Percentiles rank a stretch among this genome's conserved stretches.
These are phyloP conservation scores for Tortrix viridana DNA, from an alignment of 2,888 invertebrate species.

Conservation along the genomic window DNA sequence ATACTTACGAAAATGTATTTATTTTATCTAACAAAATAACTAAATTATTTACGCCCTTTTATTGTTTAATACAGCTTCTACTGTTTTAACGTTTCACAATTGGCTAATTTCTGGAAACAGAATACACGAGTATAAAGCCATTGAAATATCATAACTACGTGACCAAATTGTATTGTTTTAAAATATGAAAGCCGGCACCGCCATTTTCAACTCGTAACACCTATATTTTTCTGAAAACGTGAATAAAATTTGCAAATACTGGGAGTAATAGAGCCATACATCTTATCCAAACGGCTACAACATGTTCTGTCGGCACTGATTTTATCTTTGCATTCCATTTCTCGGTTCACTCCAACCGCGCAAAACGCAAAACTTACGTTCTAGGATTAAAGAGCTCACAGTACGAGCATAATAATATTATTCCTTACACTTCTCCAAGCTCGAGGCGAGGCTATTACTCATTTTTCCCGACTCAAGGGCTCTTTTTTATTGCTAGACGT, in stretches of 20 bases:
- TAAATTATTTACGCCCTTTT: too few species aligned
- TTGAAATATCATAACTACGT: too few species aligned
- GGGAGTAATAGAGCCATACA: constrained; percentile 13
- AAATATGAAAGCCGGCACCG: background rate
- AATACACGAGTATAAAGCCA: too few species aligned
- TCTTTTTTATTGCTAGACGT: constrained; percentile 82
- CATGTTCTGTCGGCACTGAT: constrained; percentile 38
- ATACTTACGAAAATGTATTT: too few species aligned
- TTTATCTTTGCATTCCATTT: constrained; percentile 33
- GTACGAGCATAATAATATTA: constrained; percentile 77
- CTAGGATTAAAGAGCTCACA: constrained; percentile 71
- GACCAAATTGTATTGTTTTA: too few species aligned
- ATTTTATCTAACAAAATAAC: too few species aligned
- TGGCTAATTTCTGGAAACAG: too few species aligned
- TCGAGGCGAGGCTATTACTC: constrained; percentile 76
- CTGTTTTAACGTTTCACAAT: too few species aligned
- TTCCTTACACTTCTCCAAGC: constrained; percentile 75
- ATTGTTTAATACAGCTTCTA: too few species aligned
- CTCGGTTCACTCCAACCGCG: constrained; percentile 35
- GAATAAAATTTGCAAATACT: constrained; percentile 17
- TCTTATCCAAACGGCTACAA: constrained; percentile 31
- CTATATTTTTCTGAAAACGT: constrained; percentile 3
- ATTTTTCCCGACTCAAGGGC: constrained; percentile 75
- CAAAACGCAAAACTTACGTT: constrained; percentile 53
- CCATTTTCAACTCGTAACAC: background rate